Percentiles rank a stretch among this genome's conserved stretches.
Conservation (phyloP, 2,797 vertebrate species). For the Capromys pilorides region DNA sequence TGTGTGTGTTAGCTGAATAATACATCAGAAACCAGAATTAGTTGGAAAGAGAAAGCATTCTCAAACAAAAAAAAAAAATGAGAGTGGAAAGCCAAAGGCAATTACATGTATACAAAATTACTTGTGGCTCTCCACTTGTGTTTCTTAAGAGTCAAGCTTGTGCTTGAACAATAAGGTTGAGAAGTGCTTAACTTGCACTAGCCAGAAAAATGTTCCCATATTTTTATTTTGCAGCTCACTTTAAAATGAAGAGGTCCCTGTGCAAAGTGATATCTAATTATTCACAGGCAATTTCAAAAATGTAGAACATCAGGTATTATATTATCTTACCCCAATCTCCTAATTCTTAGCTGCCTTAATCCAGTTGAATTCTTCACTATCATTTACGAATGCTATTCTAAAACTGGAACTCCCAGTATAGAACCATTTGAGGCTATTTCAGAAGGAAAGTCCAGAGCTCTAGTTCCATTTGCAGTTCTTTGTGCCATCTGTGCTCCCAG, state of each 20-base stretch:
- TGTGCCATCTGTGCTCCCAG: background rate
- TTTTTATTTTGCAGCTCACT: slow-evolving; percentile 7
- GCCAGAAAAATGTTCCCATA: background rate
- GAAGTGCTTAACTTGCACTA: background rate
- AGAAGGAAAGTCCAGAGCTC: slow-evolving; percentile 12
- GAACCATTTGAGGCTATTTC: background rate
- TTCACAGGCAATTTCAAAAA: background rate
- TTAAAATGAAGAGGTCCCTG: background rate
- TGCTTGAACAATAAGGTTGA: slow-evolving; percentile 38
- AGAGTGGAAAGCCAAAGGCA: background rate
- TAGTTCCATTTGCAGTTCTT: background rate
- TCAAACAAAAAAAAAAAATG: background rate
- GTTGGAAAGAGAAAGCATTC: background rate
- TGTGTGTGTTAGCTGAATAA: background rate
- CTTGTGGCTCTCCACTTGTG: background rate
- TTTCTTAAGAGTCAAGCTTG: background rate
- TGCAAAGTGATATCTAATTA: background rate
- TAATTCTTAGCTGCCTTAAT: background rate
- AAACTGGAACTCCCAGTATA: background rate
- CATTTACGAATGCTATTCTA: background rate
- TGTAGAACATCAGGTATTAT: background rate
- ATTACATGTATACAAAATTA: background rate
- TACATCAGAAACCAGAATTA: background rate
- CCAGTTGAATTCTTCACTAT: background rate
- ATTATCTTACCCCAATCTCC: background rate